Conservation (phyloP, 1,140 invertebrate genomes). For the Drosophila bocki region DNA sequence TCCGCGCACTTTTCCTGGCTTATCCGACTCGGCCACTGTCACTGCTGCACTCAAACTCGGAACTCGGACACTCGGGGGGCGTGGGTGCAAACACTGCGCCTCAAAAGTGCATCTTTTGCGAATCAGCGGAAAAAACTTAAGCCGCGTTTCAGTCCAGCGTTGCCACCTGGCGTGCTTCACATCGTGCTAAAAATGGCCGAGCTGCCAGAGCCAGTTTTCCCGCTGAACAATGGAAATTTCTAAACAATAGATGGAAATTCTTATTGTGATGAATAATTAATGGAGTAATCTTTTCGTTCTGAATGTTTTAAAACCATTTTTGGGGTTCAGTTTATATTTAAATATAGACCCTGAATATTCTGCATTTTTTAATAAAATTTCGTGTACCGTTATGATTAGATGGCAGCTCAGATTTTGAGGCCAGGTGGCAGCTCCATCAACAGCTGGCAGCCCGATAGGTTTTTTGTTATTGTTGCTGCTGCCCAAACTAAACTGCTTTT, state of each 20-base stretch:
- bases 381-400: slow-evolving; percentile 15
- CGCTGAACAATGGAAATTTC: not conserved
- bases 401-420: too few relatives aligned
- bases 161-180: not conserved
- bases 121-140: slow-evolving; percentile 36
- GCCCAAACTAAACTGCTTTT: slow-evolving; percentile 19
- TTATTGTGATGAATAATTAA: not conserved
- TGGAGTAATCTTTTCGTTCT: too few relatives aligned
- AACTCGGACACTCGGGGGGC: slow-evolving; percentile 24
- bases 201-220: not conserved
- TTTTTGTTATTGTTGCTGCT: slow-evolving; percentile 18
- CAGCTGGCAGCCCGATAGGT: slow-evolving; percentile 18
- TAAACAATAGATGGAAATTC: not conserved
- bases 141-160: slow-evolving; percentile 32
- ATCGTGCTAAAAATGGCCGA: not conserved
- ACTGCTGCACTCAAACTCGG: slow-evolving; percentile 31
- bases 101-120: slow-evolving; percentile 53
- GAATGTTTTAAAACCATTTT: too few relatives aligned
- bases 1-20: slow-evolving; percentile 38
- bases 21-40: slow-evolving; percentile 16
- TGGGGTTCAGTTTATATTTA: too few relatives aligned
- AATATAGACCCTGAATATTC: too few relatives aligned
- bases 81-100: slow-evolving; percentile 42
- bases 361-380: not conserved
- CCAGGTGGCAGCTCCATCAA: slow-evolving; percentile 17